phyloP scores from a whole-genome alignment of 2,113 vertebrate genomes.

The Nerophis lumbriciformis region DNA sequence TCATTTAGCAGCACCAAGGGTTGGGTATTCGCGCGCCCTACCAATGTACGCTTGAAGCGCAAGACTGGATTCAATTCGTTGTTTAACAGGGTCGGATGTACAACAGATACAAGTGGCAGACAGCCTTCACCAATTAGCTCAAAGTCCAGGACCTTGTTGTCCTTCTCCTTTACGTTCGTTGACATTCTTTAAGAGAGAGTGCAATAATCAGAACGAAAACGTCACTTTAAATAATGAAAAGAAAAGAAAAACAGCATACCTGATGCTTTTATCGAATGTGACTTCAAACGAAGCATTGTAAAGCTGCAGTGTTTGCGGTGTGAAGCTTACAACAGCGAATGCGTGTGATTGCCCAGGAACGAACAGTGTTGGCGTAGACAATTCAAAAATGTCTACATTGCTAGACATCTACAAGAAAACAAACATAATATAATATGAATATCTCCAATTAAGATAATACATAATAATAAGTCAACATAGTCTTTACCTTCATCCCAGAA shows the following conservation, averaged over 20 bases:
- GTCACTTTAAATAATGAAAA: neutral
- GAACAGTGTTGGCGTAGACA: conserved; percentile 68
- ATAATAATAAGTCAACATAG: neutral
- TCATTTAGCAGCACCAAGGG: conserved; percentile 78
- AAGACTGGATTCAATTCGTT: conserved; percentile 70
- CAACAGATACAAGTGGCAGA: conserved; percentile 74
- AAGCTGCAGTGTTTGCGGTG: conserved; percentile 72
- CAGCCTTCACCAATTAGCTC: conserved; percentile 78
- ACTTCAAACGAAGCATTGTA: conserved; percentile 81
- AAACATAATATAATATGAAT: neutral
- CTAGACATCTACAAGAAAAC: conserved; percentile 49
- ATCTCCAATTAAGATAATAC: neutral
- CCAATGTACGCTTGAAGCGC: conserved; percentile 73
- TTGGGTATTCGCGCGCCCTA: conserved; percentile 64
- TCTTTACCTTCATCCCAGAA: conserved; percentile 68
- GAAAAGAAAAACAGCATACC: conserved; percentile 60
- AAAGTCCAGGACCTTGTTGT: conserved; percentile 68
- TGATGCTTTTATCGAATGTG: conserved; percentile 38
- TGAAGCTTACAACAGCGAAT: conserved; percentile 78
- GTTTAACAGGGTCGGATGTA: conserved; percentile 68
- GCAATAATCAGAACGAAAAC: neutral
- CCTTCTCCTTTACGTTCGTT: conserved; percentile 25
- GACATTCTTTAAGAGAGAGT: conserved; percentile 25
- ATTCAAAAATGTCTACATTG: conserved; percentile 70
- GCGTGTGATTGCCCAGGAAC: conserved; percentile 70